These are phyloP conservation scores for Acanthosoma haemorrhoidale DNA, from an alignment of 2,888 invertebrate species.

Conservation along the genomic window DNA sequence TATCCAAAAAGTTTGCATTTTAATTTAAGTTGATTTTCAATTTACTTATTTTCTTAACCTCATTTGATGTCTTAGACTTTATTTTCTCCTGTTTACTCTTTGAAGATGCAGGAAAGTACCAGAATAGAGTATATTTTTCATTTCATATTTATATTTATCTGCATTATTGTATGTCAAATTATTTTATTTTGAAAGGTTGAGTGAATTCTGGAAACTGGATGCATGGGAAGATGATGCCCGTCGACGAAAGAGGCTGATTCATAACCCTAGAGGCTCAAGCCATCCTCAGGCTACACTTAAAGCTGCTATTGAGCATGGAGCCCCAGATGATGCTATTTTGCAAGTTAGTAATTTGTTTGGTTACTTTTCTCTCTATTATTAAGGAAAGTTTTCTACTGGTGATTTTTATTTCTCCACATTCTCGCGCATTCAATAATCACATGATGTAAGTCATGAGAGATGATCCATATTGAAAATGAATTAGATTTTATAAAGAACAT, in stretches of 20 bases:
- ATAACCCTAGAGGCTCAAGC: conserved; percentile 87
- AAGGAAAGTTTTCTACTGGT: too few relatives aligned
- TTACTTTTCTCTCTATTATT: too few relatives aligned
- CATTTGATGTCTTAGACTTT: background rate
- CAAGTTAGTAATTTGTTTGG: conserved; percentile 55
- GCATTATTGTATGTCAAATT: background rate
- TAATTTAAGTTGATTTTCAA: background rate
- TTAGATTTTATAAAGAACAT: too few relatives aligned
- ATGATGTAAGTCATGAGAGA: too few relatives aligned
- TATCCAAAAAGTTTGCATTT: background rate
- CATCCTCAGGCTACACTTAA: conserved; percentile 85
- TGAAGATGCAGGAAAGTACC: background rate
- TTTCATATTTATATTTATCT: too few relatives aligned
- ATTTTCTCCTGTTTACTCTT: background rate
- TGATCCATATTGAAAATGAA: too few relatives aligned
- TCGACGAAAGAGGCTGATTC: conserved; percentile 87
- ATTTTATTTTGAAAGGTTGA: conserved; percentile 10
- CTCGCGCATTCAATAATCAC: too few relatives aligned
- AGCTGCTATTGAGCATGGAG: conserved; percentile 69
- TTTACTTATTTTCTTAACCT: background rate
- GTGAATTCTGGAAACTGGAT: conserved; percentile 89
- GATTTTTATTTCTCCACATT: too few relatives aligned
- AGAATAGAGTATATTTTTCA: too few relatives aligned
- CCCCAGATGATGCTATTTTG: conserved; percentile 86
- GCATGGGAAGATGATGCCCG: conserved; percentile 99